Evolutionary conservation across 2,888 invertebrate species (phyloP), one percentile per base, ranked within the genome.

Genomic region (Dicyrtoma fusca): DNA sequence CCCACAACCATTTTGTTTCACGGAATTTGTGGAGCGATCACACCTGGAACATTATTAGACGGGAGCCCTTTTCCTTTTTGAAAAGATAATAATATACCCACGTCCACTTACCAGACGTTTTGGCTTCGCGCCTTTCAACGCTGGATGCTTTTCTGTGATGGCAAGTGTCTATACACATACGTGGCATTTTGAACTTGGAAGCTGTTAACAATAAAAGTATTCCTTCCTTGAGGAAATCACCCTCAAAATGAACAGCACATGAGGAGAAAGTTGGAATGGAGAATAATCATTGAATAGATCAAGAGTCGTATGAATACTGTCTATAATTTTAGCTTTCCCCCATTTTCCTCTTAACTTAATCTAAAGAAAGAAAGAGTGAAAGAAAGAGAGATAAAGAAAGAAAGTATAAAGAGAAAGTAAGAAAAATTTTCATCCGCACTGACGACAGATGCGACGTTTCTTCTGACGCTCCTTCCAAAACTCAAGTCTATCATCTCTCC

Each of bases 291-390:
- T 51, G 53, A 66, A 66, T 53, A 42, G 55, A 53, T 66, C 42
- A 34, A 42, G 64, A 47, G 17, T 49, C 14, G 23, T 45, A 63
- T 63, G 63, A 63, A 66, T 66, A 44, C 55, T 42, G 34, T 17
- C 42, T 55, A 19, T 66, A 55, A 66, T 66, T 66, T 66, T 55
- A 55, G 21, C 66, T 55, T 66, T 65, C 19, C 44, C 49, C 49
- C 3, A 34, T 17, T 34, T 44, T 44, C 47, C 21, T 34, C 53
- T 62, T 51, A 47, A 71, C 61, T 63, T 53, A 26, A 34, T 72
- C 51, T 57, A 57, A 34, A 47, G 66, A 53, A 34, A 53, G 23
- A 45, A 64, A 44, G 64, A 62, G 17, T 25, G 25, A 26, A 42
- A 62, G 25, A 26, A 62, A n/a, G 5, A 45, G 26, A 26, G 23